phyloP scores from a whole-genome alignment of 2,888 invertebrate genomes.

The Neoaliturus tenellus region DNA sequence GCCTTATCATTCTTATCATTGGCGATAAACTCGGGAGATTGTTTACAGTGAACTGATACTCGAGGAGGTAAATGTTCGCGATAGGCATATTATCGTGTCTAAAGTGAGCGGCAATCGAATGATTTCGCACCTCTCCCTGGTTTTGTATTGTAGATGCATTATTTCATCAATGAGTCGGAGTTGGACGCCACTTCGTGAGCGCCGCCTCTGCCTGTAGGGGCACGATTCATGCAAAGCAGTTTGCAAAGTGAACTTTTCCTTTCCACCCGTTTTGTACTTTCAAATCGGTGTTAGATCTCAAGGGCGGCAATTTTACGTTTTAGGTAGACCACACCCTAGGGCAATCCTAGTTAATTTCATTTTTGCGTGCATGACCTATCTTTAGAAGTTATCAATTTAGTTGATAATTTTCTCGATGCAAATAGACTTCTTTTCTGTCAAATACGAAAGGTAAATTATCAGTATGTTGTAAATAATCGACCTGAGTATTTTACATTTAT shows the following conservation, averaged over 20 bases:
- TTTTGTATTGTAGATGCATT: too few species aligned
- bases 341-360: too few species aligned
- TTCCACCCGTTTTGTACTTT: background rate
- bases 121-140: background rate
- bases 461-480: too few species aligned
- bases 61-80: too few species aligned
- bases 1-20: background rate
- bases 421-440: too few species aligned
- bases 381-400: too few species aligned
- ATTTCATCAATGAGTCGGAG: background rate
- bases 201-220: background rate
- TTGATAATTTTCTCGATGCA: too few species aligned
- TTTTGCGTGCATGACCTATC: too few species aligned
- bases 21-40: background rate
- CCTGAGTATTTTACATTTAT: too few species aligned
- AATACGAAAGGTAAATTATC: too few species aligned
- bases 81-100: too few species aligned
- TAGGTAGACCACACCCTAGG: too few species aligned
- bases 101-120: background rate
- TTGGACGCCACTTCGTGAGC: background rate
- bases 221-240: constrained; percentile 16
- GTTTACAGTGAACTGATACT: background rate
- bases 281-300: background rate
- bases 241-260: constrained; percentile 27
- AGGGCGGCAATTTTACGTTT: background rate